Conservation (phyloP, 2,888 invertebrate species). For the Nomada ferruginata region DNA sequence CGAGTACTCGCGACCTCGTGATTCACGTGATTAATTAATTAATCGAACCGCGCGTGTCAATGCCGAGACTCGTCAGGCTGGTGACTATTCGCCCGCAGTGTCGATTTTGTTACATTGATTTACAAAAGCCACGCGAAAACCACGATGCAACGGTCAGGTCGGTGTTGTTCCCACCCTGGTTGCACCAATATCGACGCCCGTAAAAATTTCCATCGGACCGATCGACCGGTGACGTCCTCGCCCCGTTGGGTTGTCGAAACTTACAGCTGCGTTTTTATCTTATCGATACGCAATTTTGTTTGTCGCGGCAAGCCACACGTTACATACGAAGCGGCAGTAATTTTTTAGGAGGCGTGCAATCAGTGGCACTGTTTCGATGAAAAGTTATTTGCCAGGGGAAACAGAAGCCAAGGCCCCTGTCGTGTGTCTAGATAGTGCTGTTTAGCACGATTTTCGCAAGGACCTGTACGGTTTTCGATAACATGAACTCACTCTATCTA, state of each 20-base stretch:
- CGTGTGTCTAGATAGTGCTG: no score
- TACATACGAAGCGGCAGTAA: constrained; percentile 15
- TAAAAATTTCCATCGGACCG: constrained; percentile 54
- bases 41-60: constrained; percentile 33
- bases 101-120: constrained; percentile 46
- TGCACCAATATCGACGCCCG: constrained; percentile 14
- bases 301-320: constrained; percentile 3
- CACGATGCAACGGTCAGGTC: not conserved
- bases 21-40: constrained; percentile 22
- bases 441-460: not conserved
- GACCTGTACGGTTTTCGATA: not conserved
- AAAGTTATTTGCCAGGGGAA: not conserved
- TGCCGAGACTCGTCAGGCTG: constrained; percentile 22
- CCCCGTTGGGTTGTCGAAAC: constrained; percentile 30
- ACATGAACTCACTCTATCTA: not conserved
- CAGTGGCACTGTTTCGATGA: not conserved
- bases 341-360: not conserved
- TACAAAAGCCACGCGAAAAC: constrained; percentile 6
- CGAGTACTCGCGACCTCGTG: not conserved
- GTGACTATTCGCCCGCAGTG: constrained; percentile 10
- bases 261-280: constrained; percentile 63
- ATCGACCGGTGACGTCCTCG: constrained; percentile 35
- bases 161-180: constrained; percentile 23
- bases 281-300: constrained; percentile 53
- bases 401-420: no score